phyloP scores from a whole-genome alignment of 2,113 vertebrate species.

The Xerus inauris region DNA sequence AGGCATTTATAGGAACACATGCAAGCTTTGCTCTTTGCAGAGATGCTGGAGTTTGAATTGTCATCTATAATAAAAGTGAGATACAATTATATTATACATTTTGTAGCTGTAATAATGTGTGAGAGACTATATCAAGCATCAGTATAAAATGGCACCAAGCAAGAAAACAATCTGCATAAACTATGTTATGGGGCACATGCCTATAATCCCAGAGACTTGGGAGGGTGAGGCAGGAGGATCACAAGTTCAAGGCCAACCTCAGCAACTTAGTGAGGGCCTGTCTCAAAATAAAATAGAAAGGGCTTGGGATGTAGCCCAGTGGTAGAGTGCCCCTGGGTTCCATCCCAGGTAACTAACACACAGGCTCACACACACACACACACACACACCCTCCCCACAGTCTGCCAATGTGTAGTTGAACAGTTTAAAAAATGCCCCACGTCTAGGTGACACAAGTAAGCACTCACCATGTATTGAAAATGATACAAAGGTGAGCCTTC shows the following conservation, averaged over 20 bases:
- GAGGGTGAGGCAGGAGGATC: neutral
- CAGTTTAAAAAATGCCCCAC: neutral
- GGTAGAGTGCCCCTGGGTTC: neutral
- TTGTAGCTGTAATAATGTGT: rapidly evolving
- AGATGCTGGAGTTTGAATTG: neutral
- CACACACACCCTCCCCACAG: neutral
- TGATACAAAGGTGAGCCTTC: neutral
- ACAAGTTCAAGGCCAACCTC: neutral
- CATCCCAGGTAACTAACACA: neutral
- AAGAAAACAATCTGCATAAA: neutral
- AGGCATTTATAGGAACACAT: neutral
- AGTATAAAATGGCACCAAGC: neutral
- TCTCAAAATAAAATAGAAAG: neutral
- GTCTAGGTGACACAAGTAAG: neutral
- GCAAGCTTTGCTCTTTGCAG: too few species aligned
- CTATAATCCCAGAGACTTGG: neutral
- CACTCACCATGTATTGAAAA: neutral
- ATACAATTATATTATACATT: neutral
- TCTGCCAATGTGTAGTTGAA: neutral
- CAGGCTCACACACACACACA: neutral
- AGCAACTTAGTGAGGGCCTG: neutral
- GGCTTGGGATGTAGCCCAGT: neutral
- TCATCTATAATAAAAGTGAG: neutral
- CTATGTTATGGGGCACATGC: neutral
- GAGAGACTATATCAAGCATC: neutral